Evolutionary conservation across 2,888 invertebrate species (phyloP), one percentile per base, ranked within the genome.

Genomic region (Theodoxus fluviatilis): DNA sequence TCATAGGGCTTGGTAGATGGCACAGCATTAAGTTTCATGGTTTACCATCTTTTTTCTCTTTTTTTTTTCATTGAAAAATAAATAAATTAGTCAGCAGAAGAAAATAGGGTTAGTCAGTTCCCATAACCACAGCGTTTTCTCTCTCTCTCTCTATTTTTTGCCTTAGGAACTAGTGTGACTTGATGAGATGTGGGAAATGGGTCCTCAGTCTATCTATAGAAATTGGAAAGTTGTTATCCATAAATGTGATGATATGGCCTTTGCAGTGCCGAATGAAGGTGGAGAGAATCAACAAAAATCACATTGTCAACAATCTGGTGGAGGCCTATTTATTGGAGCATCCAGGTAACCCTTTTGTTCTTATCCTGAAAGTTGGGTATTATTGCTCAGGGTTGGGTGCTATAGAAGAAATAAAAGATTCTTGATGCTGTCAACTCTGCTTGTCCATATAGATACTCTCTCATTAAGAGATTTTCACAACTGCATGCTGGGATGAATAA

Each of bases 231-330:
- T 25, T 57, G n/a, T 57, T 25, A 22, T 18, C 59, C 25, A 15
- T 1, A 38, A 18, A 64, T 18, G 9, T 38, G 38, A 64, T 22
- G 25, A 15, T 15, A 38, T 31, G 64, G n/a, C 9, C 57, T 33
- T 78, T 81, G 40, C 78, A 86, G 85, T 87, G 87, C 77, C 79
- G 86, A 25, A 63, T 78, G 69, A 81, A 80, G 66, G 85, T 85
- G n/a, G 79, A 81, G 15, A 75, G 83, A 67, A 83, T 87, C 57
- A 84, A 83, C 75, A 85, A 85, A 69, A 87, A 87, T 70, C 86
- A 87, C 70, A 80, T 85, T 47, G 83, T 86, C 7, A 85, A 85
- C 70, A 86, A 86, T 69, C 74, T 86, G 52, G 84, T 87, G 67
- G 85, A 86, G 38, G 82, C 84, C 18, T 87, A 84, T 73, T 75